Evolutionary conservation across 2,797 vertebrate species (phyloP).

Genomic region (Delichon dasypus): DNA sequence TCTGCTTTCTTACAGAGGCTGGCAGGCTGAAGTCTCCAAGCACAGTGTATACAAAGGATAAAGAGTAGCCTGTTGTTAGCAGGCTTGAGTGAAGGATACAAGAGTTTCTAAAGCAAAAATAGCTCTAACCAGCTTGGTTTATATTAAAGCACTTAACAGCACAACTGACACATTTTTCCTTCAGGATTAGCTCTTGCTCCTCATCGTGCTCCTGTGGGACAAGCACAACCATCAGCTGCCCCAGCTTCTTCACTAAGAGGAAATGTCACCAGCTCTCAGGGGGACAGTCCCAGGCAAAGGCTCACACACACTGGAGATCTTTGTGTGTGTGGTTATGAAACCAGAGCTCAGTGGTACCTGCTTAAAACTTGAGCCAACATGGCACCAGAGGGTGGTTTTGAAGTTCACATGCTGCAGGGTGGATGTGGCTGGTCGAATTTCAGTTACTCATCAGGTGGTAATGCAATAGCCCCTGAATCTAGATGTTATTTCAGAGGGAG

Average conservation of each 20-base stretch:
- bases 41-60: neutral
- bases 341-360: neutral
- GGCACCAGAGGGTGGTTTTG: neutral
- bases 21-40: neutral
- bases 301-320: neutral
- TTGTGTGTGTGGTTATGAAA: neutral
- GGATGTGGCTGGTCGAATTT: conserved; percentile 47
- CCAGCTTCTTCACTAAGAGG: neutral
- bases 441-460: conserved; percentile 60
- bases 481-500: conserved; percentile 26
- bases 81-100: neutral
- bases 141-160: neutral
- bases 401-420: conserved; percentile 30
- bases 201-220: rapidly evolving
- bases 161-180: neutral
- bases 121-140: neutral
- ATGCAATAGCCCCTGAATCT: conserved; percentile 21
- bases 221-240: neutral
- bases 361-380: conserved; percentile 38
- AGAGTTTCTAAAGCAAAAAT: neutral
- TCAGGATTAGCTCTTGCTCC: neutral
- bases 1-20: neutral
- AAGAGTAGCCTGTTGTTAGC: neutral
- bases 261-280: neutral
- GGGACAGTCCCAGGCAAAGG: neutral